Conservation (phyloP, 1,140 invertebrate genomes). For the Heliconius hewitsoni region DNA sequence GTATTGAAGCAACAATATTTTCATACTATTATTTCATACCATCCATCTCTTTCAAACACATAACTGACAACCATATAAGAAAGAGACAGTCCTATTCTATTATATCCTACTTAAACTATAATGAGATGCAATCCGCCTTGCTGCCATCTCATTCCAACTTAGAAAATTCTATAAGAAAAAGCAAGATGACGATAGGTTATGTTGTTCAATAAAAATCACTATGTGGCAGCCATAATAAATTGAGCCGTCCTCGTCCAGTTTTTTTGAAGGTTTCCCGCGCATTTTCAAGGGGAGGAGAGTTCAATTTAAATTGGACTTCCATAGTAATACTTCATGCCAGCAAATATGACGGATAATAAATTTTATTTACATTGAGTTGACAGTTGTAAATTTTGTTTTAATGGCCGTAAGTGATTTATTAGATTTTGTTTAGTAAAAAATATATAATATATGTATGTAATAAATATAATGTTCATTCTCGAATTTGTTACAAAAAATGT, state of each 20-base stretch:
- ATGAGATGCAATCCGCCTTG: slow-evolving; percentile 72
- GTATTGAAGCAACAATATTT: slow-evolving; percentile 31
- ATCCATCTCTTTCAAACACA: slow-evolving; percentile 30
- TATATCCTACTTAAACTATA: slow-evolving; percentile 55
- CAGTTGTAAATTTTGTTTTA: slow-evolving; percentile 66
- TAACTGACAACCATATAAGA: slow-evolving; percentile 22
- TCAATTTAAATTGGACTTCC: slow-evolving; percentile 39
- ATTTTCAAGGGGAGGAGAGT: slow-evolving; percentile 38
- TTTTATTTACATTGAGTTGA: slow-evolving; percentile 62
- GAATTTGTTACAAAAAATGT: no score
- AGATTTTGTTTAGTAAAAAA: slow-evolving; percentile 31
- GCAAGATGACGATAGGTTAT: slow-evolving; percentile 42
- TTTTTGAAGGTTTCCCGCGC: slow-evolving; percentile 23
- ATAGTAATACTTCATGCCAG: slow-evolving; percentile 58
- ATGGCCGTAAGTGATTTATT: slow-evolving; percentile 61
- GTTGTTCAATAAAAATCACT: slow-evolving; percentile 49
- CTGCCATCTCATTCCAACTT: slow-evolving; percentile 46
- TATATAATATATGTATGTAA: not conserved
- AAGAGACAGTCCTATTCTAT: slow-evolving; percentile 47
- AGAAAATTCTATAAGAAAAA: slow-evolving; percentile 36
- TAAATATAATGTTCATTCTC: no score
- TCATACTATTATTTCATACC: slow-evolving; percentile 33
- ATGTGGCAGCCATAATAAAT: slow-evolving; percentile 41
- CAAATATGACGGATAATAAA: slow-evolving; percentile 59
- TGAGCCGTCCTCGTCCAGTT: slow-evolving; percentile 40